Evolutionary conservation across 2,113 vertebrate genomes (phyloP).

Genomic region (Epinephelus lanceolatus): DNA sequence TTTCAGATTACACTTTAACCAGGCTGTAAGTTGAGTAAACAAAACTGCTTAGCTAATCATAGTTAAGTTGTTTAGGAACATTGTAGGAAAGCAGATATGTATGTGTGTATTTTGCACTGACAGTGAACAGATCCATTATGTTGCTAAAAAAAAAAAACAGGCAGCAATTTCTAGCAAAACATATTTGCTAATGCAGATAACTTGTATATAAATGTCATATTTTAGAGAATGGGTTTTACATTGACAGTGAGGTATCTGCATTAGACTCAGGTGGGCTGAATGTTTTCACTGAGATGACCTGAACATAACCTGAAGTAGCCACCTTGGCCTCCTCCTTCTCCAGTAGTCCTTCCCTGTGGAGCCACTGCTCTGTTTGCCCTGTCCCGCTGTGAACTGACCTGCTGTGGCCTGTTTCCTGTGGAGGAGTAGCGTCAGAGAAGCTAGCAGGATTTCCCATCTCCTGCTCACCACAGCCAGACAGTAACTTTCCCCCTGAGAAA

Average conservation of each 20-base stretch:
- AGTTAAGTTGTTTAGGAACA: not conserved
- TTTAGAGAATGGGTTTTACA: not conserved
- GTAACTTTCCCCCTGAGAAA: conserved; percentile 39
- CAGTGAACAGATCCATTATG: not conserved
- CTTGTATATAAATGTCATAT: not conserved
- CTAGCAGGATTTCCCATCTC: conserved; percentile 47
- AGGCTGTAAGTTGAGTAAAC: no score
- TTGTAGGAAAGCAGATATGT: not conserved
- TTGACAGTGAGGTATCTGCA: not conserved
- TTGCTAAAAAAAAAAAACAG: no score
- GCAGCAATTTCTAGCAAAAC: not conserved
- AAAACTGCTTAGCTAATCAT: no score
- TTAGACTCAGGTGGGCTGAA: not conserved
- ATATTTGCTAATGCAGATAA: not conserved
- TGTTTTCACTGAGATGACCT: conserved; percentile 28
- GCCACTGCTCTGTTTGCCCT: conserved; percentile 14
- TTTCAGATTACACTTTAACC: no score
- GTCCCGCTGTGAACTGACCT: conserved; percentile 55
- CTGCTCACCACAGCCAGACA: conserved; percentile 28
- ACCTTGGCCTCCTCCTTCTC: conserved; percentile 21
- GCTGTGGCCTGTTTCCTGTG: conserved; percentile 52
- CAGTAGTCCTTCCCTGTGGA: conserved; percentile 36
- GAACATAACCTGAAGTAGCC: conserved; percentile 27
- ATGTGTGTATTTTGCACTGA: not conserved
- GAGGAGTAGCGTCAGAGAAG: conserved; percentile 22